phyloP scores from a whole-genome alignment of 1,140 invertebrate species.

The Drosophila nasuta region DNA sequence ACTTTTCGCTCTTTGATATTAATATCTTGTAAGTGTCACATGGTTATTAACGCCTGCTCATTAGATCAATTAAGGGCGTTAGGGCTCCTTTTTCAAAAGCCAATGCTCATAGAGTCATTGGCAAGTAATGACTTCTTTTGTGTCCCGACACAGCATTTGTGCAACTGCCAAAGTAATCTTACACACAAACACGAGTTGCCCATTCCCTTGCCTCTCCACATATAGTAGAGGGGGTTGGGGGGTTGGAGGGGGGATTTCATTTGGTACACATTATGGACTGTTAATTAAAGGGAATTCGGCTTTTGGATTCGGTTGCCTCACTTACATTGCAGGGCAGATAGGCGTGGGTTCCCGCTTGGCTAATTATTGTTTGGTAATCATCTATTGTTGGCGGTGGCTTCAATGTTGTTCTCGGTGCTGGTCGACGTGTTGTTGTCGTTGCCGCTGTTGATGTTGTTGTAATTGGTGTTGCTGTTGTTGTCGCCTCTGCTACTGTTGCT shows the following conservation, averaged over 20 bases:
- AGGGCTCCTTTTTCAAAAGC: constrained; percentile 7
- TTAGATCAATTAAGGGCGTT: constrained; percentile 25
- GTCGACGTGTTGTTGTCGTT: constrained; percentile 64
- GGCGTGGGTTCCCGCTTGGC: constrained; percentile 93
- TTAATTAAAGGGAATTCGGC: constrained; percentile 56
- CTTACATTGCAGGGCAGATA: constrained; percentile 94
- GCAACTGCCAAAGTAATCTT: constrained; percentile 27
- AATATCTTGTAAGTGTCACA: neutral
- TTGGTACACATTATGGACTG: constrained; percentile 37
- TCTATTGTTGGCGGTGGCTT: constrained; percentile 80
- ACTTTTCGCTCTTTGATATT: no score
- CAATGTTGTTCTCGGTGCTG: constrained; percentile 70
- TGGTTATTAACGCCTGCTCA: constrained; percentile 15
- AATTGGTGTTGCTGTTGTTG: constrained; percentile 24
- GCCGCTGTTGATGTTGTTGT: constrained; percentile 13
- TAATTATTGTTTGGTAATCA: constrained; percentile 90
- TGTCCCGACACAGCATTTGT: neutral
- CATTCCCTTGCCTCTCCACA: neutral
- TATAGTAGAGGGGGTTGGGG: neutral
- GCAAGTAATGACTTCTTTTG: constrained; percentile 37
- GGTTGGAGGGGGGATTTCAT: constrained; percentile 6
- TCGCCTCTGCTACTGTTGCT: neutral
- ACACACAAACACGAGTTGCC: constrained; percentile 2
- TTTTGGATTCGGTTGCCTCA: constrained; percentile 24
- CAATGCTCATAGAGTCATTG: constrained; percentile 8